Evolutionary conservation across 2,113 vertebrate species (phyloP).

Genomic region (Perognathus longimembris): DNA sequence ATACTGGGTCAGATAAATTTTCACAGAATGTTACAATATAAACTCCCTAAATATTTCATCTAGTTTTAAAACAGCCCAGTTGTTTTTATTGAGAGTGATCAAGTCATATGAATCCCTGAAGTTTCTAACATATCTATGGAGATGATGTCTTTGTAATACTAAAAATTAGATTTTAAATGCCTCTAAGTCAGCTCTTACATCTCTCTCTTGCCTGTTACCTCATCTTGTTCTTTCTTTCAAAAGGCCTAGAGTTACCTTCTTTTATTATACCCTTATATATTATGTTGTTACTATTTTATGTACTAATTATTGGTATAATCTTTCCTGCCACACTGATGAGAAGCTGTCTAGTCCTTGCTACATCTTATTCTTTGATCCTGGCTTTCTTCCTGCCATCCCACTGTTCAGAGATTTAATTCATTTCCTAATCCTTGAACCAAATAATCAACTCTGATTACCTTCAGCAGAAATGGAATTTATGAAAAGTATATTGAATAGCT

Average conservation of each 20-base stretch:
- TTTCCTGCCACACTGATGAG: background rate
- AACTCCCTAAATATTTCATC: background rate
- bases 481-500: background rate
- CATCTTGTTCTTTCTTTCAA: background rate
- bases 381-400: background rate
- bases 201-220: background rate
- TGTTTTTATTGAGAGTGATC: background rate
- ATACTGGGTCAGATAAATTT: slow-evolving; percentile 7
- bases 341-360: background rate
- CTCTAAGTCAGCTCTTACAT: background rate
- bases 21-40: slow-evolving; percentile 25
- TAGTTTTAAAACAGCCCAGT: background rate
- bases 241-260: background rate
- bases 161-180: slow-evolving; percentile 29
- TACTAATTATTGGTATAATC: background rate
- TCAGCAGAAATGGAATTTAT: slow-evolving; percentile 32
- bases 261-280: background rate
- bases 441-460: background rate
- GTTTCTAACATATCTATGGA: background rate
- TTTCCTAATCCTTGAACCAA: slow-evolving; percentile 30
- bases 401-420: slow-evolving; percentile 10
- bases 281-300: background rate
- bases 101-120: background rate
- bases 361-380: background rate
- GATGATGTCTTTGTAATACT: background rate